phyloP scores from a whole-genome alignment of 2,888 invertebrate species.

The Drosophila dives region DNA sequence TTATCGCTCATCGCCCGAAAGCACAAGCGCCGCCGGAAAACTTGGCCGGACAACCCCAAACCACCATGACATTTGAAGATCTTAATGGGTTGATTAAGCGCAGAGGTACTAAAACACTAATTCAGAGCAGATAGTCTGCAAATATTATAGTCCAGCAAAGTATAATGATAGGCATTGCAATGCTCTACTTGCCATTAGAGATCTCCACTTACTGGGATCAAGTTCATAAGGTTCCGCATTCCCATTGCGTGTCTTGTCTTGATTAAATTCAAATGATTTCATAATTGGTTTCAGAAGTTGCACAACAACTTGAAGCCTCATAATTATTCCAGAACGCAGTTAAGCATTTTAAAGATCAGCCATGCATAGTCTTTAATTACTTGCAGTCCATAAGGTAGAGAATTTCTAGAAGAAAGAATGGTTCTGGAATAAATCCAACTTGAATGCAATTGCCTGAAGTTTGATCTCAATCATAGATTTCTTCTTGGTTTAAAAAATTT shows the following conservation, averaged over 20 bases:
- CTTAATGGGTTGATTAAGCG: conserved; percentile 68
- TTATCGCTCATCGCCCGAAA: conserved; percentile 14
- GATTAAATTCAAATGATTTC: conserved; percentile 52
- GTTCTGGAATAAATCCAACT: not conserved
- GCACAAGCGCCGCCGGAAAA: conserved; percentile 20
- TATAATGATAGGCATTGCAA: not conserved
- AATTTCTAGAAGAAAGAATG: not conserved
- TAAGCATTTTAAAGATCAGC: conserved; percentile 46
- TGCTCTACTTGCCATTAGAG: conserved; percentile 24
- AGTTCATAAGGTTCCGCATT: conserved; percentile 32
- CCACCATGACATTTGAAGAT: conserved; percentile 61
- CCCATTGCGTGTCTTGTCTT: conserved; percentile 48
- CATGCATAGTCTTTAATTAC: conserved; percentile 49
- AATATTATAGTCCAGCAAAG: not conserved
- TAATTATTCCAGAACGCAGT: conserved; percentile 47
- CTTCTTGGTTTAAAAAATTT: not conserved
- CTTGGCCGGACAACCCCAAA: conserved; percentile 34
- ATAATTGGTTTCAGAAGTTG: conserved; percentile 45
- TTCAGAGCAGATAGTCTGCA: conserved; percentile 1
- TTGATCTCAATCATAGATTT: not conserved
- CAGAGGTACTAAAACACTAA: conserved; percentile 55
- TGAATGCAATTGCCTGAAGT: not conserved
- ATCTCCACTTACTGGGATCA: not conserved
- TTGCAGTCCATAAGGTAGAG: conserved; percentile 13
- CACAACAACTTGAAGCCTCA: conserved; percentile 46